Evolutionary conservation across 2,113 vertebrate species (phyloP).

Genomic region (Eleginops maclovinus): DNA sequence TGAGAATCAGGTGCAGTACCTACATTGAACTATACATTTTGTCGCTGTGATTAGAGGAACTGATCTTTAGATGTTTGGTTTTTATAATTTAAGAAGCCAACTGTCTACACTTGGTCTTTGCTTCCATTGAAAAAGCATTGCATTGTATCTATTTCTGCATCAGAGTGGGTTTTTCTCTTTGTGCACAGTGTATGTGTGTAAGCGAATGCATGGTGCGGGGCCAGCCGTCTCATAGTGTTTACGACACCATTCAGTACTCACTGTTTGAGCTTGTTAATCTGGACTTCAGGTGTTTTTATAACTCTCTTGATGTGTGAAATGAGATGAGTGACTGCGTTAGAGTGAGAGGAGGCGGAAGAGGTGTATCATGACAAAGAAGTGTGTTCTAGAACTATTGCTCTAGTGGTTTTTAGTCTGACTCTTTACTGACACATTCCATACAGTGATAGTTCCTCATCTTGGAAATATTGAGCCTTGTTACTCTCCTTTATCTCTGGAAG

Average conservation of each 20-base stretch:
- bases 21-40: neutral
- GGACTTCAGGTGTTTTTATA: constrained; percentile 35
- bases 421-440: constrained; percentile 1
- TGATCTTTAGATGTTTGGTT: neutral
- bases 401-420: constrained; percentile 11
- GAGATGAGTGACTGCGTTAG: constrained; percentile 43
- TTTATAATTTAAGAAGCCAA: neutral
- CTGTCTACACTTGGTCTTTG: neutral
- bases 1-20: too few relatives aligned
- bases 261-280: constrained; percentile 37
- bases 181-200: too few relatives aligned
- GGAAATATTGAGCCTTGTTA: neutral
- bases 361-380: constrained; percentile 22
- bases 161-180: too few relatives aligned
- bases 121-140: too few relatives aligned
- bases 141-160: too few relatives aligned
- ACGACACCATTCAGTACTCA: too few relatives aligned
- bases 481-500: too few relatives aligned
- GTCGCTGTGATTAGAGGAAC: neutral
- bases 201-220: neutral
- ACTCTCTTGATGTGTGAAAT: neutral
- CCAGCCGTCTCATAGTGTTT: neutral
- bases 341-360: too few relatives aligned
- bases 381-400: constrained; percentile 28
- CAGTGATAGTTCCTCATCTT: neutral